Percentiles rank a stretch among this genome's conserved stretches.
phyloP scores from a whole-genome alignment of 1,140 invertebrate species.

The Saccostrea echinata region DNA sequence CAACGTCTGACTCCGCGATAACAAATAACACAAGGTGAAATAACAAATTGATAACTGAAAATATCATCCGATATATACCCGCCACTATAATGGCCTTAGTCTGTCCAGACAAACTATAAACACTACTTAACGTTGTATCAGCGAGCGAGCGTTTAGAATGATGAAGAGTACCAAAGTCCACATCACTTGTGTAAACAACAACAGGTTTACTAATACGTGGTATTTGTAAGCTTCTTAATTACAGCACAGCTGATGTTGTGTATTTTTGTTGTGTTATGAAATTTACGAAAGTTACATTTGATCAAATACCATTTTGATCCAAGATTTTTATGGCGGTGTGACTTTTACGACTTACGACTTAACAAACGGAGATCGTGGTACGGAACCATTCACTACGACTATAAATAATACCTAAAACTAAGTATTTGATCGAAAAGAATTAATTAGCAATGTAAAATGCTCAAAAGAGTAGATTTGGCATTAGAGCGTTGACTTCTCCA shows the following conservation, averaged over 20 bases:
- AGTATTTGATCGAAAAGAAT: no score
- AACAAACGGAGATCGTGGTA: no score
- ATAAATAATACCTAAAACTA: no score
- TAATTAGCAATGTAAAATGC: no score
- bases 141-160: background rate
- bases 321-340: no score
- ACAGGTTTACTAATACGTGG: background rate
- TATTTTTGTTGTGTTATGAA: background rate
- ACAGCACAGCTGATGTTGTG: background rate
- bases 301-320: background rate
- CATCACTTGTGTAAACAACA: background rate
- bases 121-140: background rate
- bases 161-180: background rate
- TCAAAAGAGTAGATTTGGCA: no score
- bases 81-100: background rate
- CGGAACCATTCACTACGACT: no score
- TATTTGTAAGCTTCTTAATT: background rate
- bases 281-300: background rate
- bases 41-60: background rate
- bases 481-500: no score
- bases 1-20: background rate
- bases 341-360: no score
- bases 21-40: background rate
- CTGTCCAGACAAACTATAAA: background rate
- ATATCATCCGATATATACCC: background rate